phyloP scores from a whole-genome alignment of 2,888 invertebrate species.

The Drosophila tanythrix region DNA sequence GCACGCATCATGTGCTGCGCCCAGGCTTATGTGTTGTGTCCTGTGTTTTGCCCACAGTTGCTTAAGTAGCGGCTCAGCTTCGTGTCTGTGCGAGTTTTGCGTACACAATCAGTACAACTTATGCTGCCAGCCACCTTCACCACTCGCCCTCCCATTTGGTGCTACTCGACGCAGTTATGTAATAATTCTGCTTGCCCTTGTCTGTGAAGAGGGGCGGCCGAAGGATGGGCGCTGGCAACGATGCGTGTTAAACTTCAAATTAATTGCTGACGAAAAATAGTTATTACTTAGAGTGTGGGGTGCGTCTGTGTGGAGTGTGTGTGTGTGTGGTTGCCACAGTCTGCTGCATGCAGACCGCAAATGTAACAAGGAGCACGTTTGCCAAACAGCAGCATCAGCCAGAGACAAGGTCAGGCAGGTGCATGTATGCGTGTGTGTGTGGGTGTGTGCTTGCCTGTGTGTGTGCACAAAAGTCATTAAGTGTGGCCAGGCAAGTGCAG shows the following conservation, averaged over 20 bases:
- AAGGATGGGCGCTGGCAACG: conserved; percentile 14
- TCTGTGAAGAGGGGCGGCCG: neutral
- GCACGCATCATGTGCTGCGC: conserved; percentile 51
- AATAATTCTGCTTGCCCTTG: conserved; percentile 53
- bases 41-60: conserved; percentile 37
- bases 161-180: conserved; percentile 39
- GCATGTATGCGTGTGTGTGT: conserved; percentile 36
- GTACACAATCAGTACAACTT: conserved; percentile 26
- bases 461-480: conserved; percentile 76
- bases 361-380: conserved; percentile 73
- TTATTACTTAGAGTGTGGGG: conserved; percentile 38
- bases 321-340: conserved; percentile 37
- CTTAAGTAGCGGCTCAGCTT: conserved; percentile 45
- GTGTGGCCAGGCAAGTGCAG: conserved; percentile 75
- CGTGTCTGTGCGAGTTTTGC: conserved; percentile 23
- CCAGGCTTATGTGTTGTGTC: conserved; percentile 48
- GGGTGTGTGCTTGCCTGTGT: conserved; percentile 34
- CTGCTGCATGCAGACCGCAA: conserved; percentile 66
- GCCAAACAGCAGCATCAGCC: conserved; percentile 29
- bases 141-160: conserved; percentile 16
- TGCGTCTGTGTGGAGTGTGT: neutral
- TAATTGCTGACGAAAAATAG: conserved; percentile 77
- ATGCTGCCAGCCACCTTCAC: neutral
- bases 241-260: conserved; percentile 77
- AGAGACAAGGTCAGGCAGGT: conserved; percentile 48